A percentile compares a stretch with the other conserved stretches of the same genome.
These are phyloP conservation scores for Oreotrochilus melanogaster DNA, from an alignment of 2,113 vertebrate genomes.

Conservation along the genomic window DNA sequence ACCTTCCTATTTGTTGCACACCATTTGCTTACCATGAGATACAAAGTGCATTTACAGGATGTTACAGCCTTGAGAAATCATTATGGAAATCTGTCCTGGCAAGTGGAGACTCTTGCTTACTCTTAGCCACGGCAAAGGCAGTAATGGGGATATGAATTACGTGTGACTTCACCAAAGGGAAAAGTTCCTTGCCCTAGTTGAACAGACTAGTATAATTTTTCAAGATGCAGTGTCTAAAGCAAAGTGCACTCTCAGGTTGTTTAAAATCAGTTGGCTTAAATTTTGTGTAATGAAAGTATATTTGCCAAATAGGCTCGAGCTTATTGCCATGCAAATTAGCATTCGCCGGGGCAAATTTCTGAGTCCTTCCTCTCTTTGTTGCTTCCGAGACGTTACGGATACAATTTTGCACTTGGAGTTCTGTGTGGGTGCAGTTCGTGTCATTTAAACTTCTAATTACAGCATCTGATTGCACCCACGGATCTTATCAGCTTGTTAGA, in stretches of 20 bases:
- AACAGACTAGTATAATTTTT: constrained; percentile 46
- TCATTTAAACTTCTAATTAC: constrained; percentile 71
- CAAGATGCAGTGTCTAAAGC: constrained; percentile 1
- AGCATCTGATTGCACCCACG: constrained; percentile 61
- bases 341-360: constrained; percentile 34
- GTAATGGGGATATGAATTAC: not conserved
- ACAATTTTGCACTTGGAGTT: constrained; percentile 53
- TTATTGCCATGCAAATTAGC: constrained; percentile 58
- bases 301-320: constrained; percentile 34
- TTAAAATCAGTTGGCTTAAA: constrained; percentile 59
- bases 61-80: constrained; percentile 51
- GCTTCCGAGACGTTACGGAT: constrained; percentile 44
- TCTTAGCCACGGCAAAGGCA: not conserved
- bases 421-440: constrained; percentile 66
- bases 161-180: constrained; percentile 11
- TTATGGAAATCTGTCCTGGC: constrained; percentile 20
- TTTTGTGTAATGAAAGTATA: constrained; percentile 43
- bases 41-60: not conserved
- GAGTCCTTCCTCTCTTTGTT: constrained; percentile 55
- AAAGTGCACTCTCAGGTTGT: constrained; percentile 36
- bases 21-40: constrained; percentile 39
- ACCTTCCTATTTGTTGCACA: constrained; percentile 18
- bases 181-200: constrained; percentile 43
- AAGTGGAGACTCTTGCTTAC: not conserved
- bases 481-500: constrained; percentile 62